Evolutionary conservation across 2,113 vertebrate genomes (phyloP).

Genomic region (Stigmatopora nigra): DNA sequence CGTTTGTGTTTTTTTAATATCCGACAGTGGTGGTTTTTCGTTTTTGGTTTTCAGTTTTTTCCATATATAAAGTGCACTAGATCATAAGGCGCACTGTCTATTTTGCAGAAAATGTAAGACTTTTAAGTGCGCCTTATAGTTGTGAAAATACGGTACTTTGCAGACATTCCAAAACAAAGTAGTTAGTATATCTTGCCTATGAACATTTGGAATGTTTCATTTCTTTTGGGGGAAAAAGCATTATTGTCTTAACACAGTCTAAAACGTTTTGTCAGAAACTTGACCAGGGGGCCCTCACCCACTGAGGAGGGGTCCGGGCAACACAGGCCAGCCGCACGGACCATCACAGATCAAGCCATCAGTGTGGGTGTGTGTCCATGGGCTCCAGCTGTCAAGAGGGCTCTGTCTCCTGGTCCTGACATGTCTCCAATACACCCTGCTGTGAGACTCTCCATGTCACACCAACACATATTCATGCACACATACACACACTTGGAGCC

Average conservation of each 20-base stretch:
- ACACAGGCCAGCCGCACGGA: conserved; percentile 16
- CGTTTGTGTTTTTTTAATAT: too few species aligned
- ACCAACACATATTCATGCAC: conserved; percentile 32
- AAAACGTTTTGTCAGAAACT: conserved; percentile 51
- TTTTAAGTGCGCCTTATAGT: too few species aligned
- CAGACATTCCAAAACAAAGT: neutral
- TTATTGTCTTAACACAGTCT: conserved; percentile 20
- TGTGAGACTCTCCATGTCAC: conserved; percentile 60
- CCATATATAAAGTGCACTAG: too few species aligned
- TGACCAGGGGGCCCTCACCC: conserved; percentile 51
- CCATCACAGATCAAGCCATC: conserved; percentile 58
- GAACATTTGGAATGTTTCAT: neutral
- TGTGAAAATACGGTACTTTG: too few species aligned
- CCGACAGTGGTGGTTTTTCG: too few species aligned
- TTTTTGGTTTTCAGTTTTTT: too few species aligned
- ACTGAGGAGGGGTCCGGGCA: conserved; percentile 42
- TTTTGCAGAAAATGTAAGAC: too few species aligned
- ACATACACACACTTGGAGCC: conserved; percentile 46
- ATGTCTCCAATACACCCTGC: conserved; percentile 62
- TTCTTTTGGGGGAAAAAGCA: neutral
- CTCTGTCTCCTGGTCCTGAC: conserved; percentile 67
- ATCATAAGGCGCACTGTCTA: too few species aligned
- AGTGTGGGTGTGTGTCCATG: conserved; percentile 41
- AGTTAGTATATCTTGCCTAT: neutral
- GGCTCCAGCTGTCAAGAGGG: conserved; percentile 69